phyloP scores from a whole-genome alignment of 2,888 invertebrate genomes.

The Tenthredo livida region DNA sequence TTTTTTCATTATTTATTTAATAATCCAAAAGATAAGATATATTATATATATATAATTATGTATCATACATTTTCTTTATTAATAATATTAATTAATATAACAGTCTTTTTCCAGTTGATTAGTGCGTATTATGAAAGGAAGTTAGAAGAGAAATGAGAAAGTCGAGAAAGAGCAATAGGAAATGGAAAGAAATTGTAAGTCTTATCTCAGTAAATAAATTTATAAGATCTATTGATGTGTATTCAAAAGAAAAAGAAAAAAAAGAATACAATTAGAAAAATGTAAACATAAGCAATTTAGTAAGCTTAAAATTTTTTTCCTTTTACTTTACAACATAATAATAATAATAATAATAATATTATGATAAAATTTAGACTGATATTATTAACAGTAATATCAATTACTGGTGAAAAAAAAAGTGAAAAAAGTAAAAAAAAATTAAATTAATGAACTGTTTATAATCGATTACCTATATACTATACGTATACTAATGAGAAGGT shows the following conservation, averaged over 20 bases:
- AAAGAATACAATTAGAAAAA: neutral
- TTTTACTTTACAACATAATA: conserved; percentile 47
- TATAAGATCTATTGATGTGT: neutral
- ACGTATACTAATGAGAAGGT: conserved; percentile 20
- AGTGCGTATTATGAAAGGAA: neutral
- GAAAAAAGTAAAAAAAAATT: neutral
- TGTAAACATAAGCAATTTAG: neutral
- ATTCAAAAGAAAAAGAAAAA: neutral
- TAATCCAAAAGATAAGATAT: neutral
- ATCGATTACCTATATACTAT: conserved; percentile 52
- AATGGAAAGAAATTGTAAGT: neutral
- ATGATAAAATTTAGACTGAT: conserved; percentile 1
- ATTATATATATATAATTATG: neutral
- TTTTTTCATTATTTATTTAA: neutral
- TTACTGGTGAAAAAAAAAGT: neutral
- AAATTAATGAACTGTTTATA: conserved; percentile 66
- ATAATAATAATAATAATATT: neutral
- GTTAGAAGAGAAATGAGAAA: neutral
- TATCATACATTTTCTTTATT: neutral
- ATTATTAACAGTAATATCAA: conserved; percentile 19
- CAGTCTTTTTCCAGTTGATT: neutral
- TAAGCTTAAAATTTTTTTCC: neutral
- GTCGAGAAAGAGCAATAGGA: neutral
- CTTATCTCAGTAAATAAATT: neutral
- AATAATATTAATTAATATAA: neutral